Conservation (phyloP, 2,888 invertebrate species). For the Lottia scabra region DNA sequence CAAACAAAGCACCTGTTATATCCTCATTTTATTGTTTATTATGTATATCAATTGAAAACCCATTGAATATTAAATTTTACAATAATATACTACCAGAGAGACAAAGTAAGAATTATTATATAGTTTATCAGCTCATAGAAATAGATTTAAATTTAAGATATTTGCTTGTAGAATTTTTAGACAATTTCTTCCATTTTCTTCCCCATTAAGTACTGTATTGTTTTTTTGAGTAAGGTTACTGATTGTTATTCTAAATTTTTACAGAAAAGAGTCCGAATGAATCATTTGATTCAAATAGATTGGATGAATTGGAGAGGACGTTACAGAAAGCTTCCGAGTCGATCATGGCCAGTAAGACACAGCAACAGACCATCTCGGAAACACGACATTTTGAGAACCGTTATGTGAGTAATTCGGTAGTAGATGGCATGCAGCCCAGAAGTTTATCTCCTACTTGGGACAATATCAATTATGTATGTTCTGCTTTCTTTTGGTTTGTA, state of each 20-base stretch:
- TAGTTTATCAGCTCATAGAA: no score
- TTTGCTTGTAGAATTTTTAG: no score
- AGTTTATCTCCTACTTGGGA: conserved; percentile 51
- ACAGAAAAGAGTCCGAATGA: conserved; percentile 10
- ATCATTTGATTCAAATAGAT: conserved; percentile 39
- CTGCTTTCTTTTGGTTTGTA: not conserved
- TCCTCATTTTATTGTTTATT: no score
- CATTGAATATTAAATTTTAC: no score
- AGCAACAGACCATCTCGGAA: conserved; percentile 15
- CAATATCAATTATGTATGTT: conserved; percentile 28
- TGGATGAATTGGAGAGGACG: conserved; percentile 54
- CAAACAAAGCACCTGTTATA: no score
- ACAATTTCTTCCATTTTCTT: no score
- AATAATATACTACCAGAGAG: no score
- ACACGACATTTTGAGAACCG: not conserved
- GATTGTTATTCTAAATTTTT: not conserved
- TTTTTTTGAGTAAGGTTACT: no score
- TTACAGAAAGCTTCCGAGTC: conserved; percentile 54
- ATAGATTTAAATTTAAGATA: no score
- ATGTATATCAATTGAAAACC: no score
- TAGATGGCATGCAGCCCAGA: conserved; percentile 19
- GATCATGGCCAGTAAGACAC: conserved; percentile 37
- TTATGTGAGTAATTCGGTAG: not conserved
- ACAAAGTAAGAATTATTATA: no score
- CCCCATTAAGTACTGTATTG: no score